Percentiles rank a stretch among this genome's conserved stretches.
These are phyloP conservation scores for Pangasius macronema DNA, from an alignment of 2,797 vertebrate species.

Conservation along the genomic window DNA sequence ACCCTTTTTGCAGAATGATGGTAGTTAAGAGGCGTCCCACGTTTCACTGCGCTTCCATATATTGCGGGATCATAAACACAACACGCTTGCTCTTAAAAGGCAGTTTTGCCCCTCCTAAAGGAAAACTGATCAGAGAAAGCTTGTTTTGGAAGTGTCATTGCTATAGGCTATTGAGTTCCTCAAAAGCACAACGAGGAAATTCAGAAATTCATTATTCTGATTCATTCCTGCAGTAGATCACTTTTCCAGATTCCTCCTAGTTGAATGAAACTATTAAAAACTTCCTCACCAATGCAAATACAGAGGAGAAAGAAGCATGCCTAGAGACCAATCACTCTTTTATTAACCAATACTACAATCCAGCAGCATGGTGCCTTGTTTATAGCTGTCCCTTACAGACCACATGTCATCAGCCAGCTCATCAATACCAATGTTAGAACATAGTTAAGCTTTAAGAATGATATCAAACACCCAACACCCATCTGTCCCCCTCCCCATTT, in stretches of 20 bases:
- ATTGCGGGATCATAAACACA: conserved; percentile 53
- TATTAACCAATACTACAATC: conserved; percentile 44
- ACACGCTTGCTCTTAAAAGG: conserved; percentile 21
- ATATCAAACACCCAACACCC: conserved; percentile 14
- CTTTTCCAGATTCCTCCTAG: conserved; percentile 38
- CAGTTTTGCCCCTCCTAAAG: conserved; percentile 25
- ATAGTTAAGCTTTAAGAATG: conserved; percentile 30
- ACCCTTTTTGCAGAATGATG: conserved; percentile 37
- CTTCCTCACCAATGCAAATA: conserved; percentile 33
- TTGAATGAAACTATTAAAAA: conserved; percentile 22
- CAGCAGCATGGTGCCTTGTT: conserved; percentile 40
- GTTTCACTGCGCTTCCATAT: conserved; percentile 59
- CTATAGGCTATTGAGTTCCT: conserved; percentile 1
- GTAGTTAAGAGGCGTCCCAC: conserved; percentile 57
- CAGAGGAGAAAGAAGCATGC: neutral
- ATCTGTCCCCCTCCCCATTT: conserved; percentile 39
- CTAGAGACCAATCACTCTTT: conserved; percentile 48
- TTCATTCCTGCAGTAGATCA: conserved; percentile 40
- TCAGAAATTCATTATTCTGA: conserved; percentile 28
- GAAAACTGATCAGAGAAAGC: conserved; percentile 21
- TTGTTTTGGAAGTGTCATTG: neutral
- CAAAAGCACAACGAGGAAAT: conserved; percentile 33
- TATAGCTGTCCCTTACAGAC: conserved; percentile 42
- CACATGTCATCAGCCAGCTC: conserved; percentile 39
- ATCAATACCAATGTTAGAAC: conserved; percentile 34